Conservation (phyloP, 2,113 vertebrate genomes). For the Tyto alba region DNA sequence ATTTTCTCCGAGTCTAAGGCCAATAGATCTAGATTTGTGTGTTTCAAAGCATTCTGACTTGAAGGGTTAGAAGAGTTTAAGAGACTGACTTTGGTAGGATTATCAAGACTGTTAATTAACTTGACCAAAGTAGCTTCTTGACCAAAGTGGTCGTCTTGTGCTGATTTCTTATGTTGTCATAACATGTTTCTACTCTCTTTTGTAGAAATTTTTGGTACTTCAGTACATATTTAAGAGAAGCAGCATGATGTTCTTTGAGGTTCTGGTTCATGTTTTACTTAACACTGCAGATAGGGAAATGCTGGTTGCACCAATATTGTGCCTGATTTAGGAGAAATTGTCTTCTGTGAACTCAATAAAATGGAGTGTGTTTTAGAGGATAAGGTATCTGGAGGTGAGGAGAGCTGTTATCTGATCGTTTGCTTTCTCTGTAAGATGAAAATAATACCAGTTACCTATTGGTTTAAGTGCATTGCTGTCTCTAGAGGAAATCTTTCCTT, state of each 20-base stretch:
- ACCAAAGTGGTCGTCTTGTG: background rate
- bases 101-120: background rate
- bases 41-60: background rate
- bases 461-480: background rate
- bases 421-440: background rate
- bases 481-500: constrained; percentile 1
- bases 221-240: background rate
- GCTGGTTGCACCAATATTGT: background rate
- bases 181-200: background rate
- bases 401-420: background rate
- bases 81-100: background rate
- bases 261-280: background rate
- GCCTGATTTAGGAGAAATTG: background rate
- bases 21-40: background rate
- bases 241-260: background rate
- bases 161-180: background rate
- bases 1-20: background rate
- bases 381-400: background rate
- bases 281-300: background rate
- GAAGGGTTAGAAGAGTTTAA: background rate
- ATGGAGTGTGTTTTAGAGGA: background rate
- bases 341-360: background rate
- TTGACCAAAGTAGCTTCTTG: background rate
- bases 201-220: background rate
- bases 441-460: background rate